Percentiles rank a stretch among this genome's conserved stretches.
Conservation (phyloP, 2,888 invertebrate genomes). For the Catotricha subobsoleta region DNA sequence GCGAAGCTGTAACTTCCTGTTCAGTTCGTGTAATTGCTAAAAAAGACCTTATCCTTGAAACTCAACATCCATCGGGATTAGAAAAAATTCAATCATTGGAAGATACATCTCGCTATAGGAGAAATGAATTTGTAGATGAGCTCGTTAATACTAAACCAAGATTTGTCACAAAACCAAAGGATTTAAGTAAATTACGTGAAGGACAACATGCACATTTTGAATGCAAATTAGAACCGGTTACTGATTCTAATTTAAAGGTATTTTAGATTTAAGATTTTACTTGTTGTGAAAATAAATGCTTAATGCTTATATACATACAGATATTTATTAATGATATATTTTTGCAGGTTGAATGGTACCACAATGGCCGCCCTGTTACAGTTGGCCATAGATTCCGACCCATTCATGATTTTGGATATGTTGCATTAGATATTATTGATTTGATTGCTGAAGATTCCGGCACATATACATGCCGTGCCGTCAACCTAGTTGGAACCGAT, state of each 20-base stretch:
- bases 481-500: conserved; percentile 76
- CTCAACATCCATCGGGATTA: conserved; percentile 77
- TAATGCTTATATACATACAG: too few species aligned
- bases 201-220: conserved; percentile 93
- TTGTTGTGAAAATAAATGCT: too few species aligned
- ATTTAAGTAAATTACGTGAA: conserved; percentile 66
- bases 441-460: conserved; percentile 92
- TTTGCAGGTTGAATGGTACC: conserved; percentile 98
- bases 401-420: conserved; percentile 96
- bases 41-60: conserved; percentile 71
- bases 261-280: too few species aligned
- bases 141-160: conserved; percentile 64
- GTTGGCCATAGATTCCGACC: conserved; percentile 90
- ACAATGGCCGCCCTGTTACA: conserved; percentile 83
- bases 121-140: conserved; percentile 65
- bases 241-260: conserved; percentile 87
- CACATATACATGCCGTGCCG: conserved; percentile 82
- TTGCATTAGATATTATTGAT: conserved; percentile 90
- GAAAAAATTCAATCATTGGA: conserved; percentile 85
- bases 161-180: conserved; percentile 77
- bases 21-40: conserved; percentile 77
- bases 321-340: too few species aligned
- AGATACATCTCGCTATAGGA: conserved; percentile 69
- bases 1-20: conserved; percentile 86
- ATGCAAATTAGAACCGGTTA: conserved; percentile 90